Percentiles rank a stretch among this genome's conserved stretches.
Conservation (phyloP, 2,113 vertebrate genomes). For the Thomomys bottae region DNA sequence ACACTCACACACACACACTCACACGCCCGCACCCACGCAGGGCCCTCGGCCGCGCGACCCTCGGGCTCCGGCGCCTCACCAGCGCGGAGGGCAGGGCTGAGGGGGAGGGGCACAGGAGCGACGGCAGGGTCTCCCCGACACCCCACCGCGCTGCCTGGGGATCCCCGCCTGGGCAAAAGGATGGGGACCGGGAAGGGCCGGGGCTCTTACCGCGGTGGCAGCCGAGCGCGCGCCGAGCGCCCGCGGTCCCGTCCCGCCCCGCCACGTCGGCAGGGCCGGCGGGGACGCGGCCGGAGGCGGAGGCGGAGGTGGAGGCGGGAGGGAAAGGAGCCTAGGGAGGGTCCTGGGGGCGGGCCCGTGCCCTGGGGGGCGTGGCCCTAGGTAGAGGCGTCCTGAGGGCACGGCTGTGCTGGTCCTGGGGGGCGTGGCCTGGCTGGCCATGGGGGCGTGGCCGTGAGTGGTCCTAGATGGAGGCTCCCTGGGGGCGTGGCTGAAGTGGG, state of each 20-base stretch:
- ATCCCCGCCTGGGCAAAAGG: neutral
- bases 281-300: constrained; percentile 71
- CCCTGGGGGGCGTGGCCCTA: no score
- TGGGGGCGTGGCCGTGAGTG: no score
- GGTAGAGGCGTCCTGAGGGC: no score
- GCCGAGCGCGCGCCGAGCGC: constrained; percentile 82
- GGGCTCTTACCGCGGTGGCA: constrained; percentile 79
- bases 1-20: constrained; percentile 82
- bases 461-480: no score
- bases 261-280: constrained; percentile 85
- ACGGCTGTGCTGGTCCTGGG: no score
- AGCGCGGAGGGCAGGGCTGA: neutral
- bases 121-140: neutral
- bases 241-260: constrained; percentile 78
- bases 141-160: neutral
- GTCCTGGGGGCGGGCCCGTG: no score
- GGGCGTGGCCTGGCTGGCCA: no score
- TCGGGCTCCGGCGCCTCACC: neutral
- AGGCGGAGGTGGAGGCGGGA: constrained; percentile 11
- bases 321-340: neutral
- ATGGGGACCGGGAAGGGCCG: neutral
- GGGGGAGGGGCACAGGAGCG: neutral
- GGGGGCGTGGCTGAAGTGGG: no score
- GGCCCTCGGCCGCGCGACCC: constrained; percentile 54
- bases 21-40: constrained; percentile 78